Conservation (phyloP, 1,140 invertebrate species). For the Rhopalosiphum padi region DNA sequence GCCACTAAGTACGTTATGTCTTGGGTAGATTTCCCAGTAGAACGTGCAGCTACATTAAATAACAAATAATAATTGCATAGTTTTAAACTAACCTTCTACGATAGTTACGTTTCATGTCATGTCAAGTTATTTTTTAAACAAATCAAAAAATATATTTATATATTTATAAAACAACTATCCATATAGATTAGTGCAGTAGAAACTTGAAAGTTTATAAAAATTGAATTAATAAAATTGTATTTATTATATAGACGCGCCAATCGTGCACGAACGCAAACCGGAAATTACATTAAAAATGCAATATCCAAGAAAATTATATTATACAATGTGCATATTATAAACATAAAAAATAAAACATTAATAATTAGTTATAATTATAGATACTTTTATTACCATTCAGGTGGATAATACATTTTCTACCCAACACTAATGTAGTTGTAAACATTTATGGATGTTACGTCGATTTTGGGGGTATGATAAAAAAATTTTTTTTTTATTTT, state of each 20-base stretch:
- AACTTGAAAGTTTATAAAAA: constrained; percentile 5
- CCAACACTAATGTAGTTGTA: background rate
- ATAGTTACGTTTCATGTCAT: background rate
- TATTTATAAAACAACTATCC: background rate
- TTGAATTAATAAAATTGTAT: constrained; percentile 2
- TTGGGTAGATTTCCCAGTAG: background rate
- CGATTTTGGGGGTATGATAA: background rate
- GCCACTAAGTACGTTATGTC: background rate
- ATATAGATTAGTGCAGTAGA: background rate
- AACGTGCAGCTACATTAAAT: background rate
- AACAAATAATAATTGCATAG: background rate
- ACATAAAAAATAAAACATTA: background rate
- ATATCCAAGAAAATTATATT: background rate
- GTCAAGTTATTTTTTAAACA: constrained; percentile 16
- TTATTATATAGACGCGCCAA: background rate
- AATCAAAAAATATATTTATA: background rate
- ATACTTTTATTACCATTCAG: background rate
- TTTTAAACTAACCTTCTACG: background rate
- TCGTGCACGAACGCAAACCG: background rate
- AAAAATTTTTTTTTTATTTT: background rate
- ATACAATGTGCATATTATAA: background rate
- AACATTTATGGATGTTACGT: background rate
- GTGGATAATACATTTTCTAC: background rate
- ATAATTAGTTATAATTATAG: background rate
- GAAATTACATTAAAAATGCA: constrained; percentile 7